These are phyloP conservation scores for Papilio xuthus DNA, from an alignment of 1,140 invertebrate species.

Conservation along the genomic window DNA sequence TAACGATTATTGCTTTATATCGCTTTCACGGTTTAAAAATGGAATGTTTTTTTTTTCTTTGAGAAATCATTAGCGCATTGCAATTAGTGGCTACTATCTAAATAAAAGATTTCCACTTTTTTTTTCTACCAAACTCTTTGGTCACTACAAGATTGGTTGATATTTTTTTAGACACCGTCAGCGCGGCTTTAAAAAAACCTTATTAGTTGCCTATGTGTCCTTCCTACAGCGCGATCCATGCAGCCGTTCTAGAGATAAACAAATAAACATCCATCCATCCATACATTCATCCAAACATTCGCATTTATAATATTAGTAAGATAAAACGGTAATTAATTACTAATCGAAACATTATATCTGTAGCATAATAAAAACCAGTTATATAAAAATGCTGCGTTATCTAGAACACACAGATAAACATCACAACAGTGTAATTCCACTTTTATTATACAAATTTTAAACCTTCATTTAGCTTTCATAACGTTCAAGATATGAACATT, in stretches of 20 bases:
- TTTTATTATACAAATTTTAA: slow-evolving; percentile 29
- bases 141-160: too few relatives aligned
- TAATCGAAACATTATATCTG: not conserved
- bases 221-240: too few relatives aligned
- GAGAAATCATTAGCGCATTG: slow-evolving; percentile 67
- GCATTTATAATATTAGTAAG: too few relatives aligned
- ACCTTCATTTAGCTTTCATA: slow-evolving; percentile 19
- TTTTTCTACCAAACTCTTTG: not conserved
- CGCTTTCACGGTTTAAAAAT: slow-evolving; percentile 56
- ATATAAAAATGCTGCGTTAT: slow-evolving; percentile 26
- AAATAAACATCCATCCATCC: too few relatives aligned
- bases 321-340: not conserved
- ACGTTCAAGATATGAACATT: slow-evolving; percentile 16
- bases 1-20: slow-evolving; percentile 59
- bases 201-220: too few relatives aligned
- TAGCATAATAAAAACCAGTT: slow-evolving; percentile 8
- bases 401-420: slow-evolving; percentile 22
- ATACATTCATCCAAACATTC: too few relatives aligned
- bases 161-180: too few relatives aligned
- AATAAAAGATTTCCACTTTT: slow-evolving; percentile 11
- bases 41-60: slow-evolving; percentile 53
- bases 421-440: slow-evolving; percentile 20
- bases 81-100: slow-evolving; percentile 46
- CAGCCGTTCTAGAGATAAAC: too few relatives aligned
- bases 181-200: too few relatives aligned